A percentile compares a stretch with the other conserved stretches of the same genome.
Conservation (phyloP, 2,113 vertebrate genomes). For the Myotis davidii region DNA sequence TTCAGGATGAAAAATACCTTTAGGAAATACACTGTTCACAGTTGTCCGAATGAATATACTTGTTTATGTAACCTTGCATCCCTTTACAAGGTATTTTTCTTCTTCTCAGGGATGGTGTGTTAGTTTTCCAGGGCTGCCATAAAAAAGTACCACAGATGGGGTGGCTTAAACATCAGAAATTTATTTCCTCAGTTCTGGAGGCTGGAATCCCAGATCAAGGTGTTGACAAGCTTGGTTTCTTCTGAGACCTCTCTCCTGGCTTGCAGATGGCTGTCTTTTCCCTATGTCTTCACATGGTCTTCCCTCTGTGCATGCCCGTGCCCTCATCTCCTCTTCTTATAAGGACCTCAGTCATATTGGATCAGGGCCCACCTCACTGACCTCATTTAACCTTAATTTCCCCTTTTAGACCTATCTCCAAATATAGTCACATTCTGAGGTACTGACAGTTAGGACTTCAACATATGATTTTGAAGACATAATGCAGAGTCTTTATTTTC, state of each 20-base stretch:
- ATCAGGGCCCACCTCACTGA: not conserved
- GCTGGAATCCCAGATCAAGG: not conserved
- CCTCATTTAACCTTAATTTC: not conserved
- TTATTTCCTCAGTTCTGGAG: not conserved
- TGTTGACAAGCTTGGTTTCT: not conserved
- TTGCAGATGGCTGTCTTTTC: not conserved
- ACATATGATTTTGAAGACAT: not conserved
- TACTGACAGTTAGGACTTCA: not conserved
- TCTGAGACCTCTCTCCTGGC: not conserved
- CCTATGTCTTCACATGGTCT: not conserved
- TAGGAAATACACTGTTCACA: not conserved
- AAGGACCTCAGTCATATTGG: not conserved
- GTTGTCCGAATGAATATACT: not conserved
- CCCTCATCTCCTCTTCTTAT: not conserved
- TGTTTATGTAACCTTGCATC: not conserved
- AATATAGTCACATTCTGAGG: not conserved
- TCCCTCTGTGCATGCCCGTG: not conserved
- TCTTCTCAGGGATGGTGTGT: not conserved
- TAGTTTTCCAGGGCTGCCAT: not conserved
- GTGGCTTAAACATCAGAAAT: not conserved
- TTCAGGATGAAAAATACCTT: not conserved
- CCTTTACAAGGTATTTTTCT: not conserved
- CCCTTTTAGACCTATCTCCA: not conserved
- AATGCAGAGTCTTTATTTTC: not conserved
- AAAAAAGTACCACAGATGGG: not conserved